Percentiles rank a stretch among this genome's conserved stretches.
These are phyloP conservation scores for Leptinotarsa lineolata DNA, from an alignment of 1,140 invertebrate species.

Conservation along the genomic window DNA sequence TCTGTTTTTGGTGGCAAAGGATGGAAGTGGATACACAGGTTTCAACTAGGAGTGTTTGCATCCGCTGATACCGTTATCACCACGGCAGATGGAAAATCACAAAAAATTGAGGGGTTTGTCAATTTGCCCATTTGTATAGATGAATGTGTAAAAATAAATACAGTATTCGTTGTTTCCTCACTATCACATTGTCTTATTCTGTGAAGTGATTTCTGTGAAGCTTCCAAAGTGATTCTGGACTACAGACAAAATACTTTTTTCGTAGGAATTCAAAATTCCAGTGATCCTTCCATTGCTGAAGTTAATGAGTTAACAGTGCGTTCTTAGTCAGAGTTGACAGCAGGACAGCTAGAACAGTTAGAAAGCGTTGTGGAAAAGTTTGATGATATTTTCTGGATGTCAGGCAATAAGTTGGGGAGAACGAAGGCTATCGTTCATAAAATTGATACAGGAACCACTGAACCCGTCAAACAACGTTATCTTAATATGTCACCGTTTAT, in stretches of 20 bases:
- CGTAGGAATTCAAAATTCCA: background rate
- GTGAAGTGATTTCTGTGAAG: background rate
- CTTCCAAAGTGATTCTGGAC: background rate
- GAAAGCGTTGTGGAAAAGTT: background rate
- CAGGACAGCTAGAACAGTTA: background rate
- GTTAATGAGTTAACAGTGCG: background rate
- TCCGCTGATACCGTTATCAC: background rate
- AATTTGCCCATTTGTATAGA: background rate
- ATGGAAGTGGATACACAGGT: background rate
- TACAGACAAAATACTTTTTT: background rate
- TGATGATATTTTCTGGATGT: background rate
- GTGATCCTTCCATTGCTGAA: background rate
- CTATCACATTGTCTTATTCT: background rate
- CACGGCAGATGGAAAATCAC: background rate
- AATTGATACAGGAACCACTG: background rate
- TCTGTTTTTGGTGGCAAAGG: background rate
- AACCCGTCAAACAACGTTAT: background rate
- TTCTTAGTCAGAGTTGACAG: background rate
- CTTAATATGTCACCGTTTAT: background rate
- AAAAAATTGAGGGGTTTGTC: background rate
- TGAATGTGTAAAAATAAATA: background rate
- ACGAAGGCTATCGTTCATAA: background rate
- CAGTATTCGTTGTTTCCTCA: background rate
- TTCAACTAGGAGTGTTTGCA: background rate
- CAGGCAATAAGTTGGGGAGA: background rate